These are phyloP conservation scores for Drosophila kanekoi DNA, from an alignment of 2,888 invertebrate genomes.

Conservation along the genomic window DNA sequence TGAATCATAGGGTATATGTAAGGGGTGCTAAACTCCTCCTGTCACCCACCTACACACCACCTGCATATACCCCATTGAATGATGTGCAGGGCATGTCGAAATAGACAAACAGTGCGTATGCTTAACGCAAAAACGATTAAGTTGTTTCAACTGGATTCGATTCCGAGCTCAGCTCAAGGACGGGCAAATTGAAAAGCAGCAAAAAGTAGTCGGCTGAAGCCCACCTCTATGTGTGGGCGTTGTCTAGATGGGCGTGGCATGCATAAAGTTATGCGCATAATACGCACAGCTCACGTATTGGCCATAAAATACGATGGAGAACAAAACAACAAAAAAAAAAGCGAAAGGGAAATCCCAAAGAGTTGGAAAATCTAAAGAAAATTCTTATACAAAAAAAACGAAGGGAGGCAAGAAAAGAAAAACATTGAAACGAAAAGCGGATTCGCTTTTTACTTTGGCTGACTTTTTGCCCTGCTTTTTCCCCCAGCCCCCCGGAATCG, in stretches of 20 bases:
- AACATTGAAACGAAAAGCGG: conserved; percentile 54
- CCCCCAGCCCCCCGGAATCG: conserved; percentile 20
- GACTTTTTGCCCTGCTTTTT: conserved; percentile 50
- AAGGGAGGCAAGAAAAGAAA: conserved; percentile 30
- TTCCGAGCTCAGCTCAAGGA: conserved; percentile 31
- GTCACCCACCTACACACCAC: too few species aligned
- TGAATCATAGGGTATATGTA: too few species aligned
- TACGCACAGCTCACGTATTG: conserved; percentile 76
- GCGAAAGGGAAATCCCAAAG: conserved; percentile 52
- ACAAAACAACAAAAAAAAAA: neutral
- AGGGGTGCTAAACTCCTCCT: too few species aligned
- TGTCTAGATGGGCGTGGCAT: conserved; percentile 42
- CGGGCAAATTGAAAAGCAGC: conserved; percentile 68
- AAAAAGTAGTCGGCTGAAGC: conserved; percentile 12
- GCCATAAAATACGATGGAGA: conserved; percentile 64
- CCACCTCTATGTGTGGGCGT: neutral
- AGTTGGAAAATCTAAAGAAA: conserved; percentile 68
- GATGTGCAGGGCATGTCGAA: conserved; percentile 15
- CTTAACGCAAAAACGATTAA: conserved; percentile 77
- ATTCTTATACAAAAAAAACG: conserved; percentile 32
- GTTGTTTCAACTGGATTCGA: conserved; percentile 62
- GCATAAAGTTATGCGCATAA: conserved; percentile 75
- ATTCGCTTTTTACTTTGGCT: conserved; percentile 52
- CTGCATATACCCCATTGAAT: neutral
- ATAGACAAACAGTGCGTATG: conserved; percentile 62